Evolutionary conservation across 2,888 invertebrate species (phyloP).

Genomic region (Nematopogon swammerdamellus): DNA sequence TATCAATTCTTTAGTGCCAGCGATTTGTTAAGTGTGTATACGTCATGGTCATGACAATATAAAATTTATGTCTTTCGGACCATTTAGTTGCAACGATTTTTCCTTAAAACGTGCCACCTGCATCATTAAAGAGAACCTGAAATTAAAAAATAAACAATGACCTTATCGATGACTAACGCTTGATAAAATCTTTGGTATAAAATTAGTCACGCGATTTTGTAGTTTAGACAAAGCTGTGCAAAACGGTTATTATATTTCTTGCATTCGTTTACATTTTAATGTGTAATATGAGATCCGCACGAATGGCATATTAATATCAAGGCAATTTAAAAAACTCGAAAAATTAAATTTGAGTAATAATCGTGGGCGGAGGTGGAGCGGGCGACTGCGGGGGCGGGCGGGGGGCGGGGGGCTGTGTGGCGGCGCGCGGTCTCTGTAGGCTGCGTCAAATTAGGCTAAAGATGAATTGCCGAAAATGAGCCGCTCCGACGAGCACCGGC

Average conservation of each 20-base stretch:
- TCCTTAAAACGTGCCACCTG: too few species aligned
- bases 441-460: neutral
- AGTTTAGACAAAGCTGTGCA: too few species aligned
- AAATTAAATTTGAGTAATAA: neutral
- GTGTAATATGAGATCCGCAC: neutral
- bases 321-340: neutral
- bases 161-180: too few species aligned
- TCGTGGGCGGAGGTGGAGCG: conserved; percentile 14
- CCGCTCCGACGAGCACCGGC: neutral
- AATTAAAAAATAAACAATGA: too few species aligned
- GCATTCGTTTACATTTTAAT: neutral
- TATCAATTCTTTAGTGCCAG: too few species aligned
- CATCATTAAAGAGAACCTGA: too few species aligned
- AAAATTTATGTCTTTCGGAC: too few species aligned
- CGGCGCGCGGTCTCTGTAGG: conserved; percentile 21
- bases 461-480: neutral
- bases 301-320: neutral
- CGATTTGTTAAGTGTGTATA: too few species aligned
- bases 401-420: conserved; percentile 20
- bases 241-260: neutral
- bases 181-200: too few species aligned
- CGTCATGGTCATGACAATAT: too few species aligned
- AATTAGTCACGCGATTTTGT: too few species aligned
- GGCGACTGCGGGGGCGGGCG: conserved; percentile 10
- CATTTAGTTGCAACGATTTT: too few species aligned